These are phyloP conservation scores for Nycticebus coucang DNA, from an alignment of 2,113 vertebrate species.

Conservation along the genomic window DNA sequence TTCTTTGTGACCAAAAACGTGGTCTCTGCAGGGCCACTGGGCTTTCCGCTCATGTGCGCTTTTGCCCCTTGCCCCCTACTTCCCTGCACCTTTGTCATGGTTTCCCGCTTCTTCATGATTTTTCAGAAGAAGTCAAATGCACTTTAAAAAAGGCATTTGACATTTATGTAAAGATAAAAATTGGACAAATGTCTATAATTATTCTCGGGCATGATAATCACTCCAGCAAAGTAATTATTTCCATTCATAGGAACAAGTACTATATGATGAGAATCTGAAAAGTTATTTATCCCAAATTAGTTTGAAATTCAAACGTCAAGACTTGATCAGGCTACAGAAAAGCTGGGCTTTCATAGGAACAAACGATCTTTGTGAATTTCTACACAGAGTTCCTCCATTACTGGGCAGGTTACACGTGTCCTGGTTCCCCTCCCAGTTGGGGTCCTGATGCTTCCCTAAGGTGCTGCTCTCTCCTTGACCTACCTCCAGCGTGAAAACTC, in stretches of 20 bases:
- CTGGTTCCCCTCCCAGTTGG: background rate
- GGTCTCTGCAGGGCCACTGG: background rate
- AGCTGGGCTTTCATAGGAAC: background rate
- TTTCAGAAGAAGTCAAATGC: conserved; percentile 15
- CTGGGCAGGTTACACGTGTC: background rate
- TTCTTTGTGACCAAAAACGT: background rate
- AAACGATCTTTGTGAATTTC: background rate
- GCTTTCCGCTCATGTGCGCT: background rate
- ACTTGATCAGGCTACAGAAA: conserved; percentile 28
- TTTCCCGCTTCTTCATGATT: conserved; percentile 10
- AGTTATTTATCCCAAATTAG: conserved; percentile 59
- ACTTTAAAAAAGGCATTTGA: conserved; percentile 62
- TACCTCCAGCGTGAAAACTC: rapidly evolving
- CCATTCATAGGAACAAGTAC: conserved; percentile 69
- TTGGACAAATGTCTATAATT: conserved; percentile 41
- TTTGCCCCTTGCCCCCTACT: background rate
- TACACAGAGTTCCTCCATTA: background rate
- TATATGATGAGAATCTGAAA: conserved; percentile 71
- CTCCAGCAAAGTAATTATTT: conserved; percentile 63
- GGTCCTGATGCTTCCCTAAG: background rate
- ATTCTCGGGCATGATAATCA: conserved; percentile 68
- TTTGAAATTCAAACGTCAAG: conserved; percentile 71
- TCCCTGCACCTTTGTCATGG: background rate
- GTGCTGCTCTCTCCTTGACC: too few relatives aligned
- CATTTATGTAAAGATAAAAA: conserved; percentile 62